Evolutionary conservation across 2,113 vertebrate genomes (phyloP), one percentile per base, ranked within the genome.

Genomic region (Strix aluco): DNA sequence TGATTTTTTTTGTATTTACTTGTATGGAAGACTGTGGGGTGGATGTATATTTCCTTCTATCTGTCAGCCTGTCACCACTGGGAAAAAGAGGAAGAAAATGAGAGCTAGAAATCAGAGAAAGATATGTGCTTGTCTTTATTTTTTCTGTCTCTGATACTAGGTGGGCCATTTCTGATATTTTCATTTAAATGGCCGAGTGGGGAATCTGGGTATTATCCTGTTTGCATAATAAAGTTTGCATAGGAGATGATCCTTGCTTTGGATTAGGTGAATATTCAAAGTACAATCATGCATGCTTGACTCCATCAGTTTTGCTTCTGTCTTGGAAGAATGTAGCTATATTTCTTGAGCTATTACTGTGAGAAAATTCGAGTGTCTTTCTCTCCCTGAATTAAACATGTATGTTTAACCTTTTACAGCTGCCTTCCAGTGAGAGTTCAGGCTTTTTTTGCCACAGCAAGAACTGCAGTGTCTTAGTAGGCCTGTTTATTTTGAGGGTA

Each of bases 1-100:
- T 96, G 93, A 96, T 85, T 92, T 67, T 32, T 94, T 95, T 94
- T 93, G 61, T 97, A 94, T 91, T 94, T 95, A 65, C 83, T 96
- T 84, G 69, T 94, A 95, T 75, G 73, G 77, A 89, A 75, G 80
- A 91, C 73, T 95, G 4, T 47, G 49, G 81, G 92, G 65, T 95
- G 84, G 36, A 66, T 84, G 57, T 74, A 29, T 82, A 21, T 92
- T 93, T 86, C 27, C 59, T 95, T 95, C 21, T 70, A 3, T 85
- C 40, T 91, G 21, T 83, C 82, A 81, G 58, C 82, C 20, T 70
- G 49, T 65, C 62, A 34, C 67, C 80, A 23, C 26, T 51, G 80
- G 63, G 80, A n/a, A 84, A 65, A 84, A 26, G 34, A 83, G 15
- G 62, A 94, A 78, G 75, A 90, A 88, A 86, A 67, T 21, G 32